Base-by-base conservation (phyloP, 2,113 vertebrate genomes). In the Calonectris borealis region DNA sequence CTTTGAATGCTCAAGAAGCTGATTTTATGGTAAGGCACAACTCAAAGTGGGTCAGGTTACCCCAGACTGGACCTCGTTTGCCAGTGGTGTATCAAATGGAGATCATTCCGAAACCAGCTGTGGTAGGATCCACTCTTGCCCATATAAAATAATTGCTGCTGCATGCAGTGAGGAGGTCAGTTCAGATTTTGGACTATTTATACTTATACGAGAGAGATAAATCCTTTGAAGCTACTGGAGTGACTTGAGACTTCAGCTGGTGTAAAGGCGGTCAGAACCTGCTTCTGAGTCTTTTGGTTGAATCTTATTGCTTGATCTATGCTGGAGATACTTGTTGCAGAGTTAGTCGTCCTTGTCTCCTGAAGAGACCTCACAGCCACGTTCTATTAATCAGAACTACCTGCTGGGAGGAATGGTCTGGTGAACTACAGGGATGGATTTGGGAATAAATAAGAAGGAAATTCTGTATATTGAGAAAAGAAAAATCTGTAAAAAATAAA, bases 261-360 rank as follows among this genome's bases (percentile, higher is more conserved):
- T 46, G 19, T 69, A 84, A 90, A 82, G 49, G 83, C 83, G 31
- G 77, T 79, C 88, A 76, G 80, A 95, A 89, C 31, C 31, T 57
- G 80, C 80, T 90, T 76, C 38, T 54, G 16, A 44, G 88, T 93
- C 34, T 68, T 94, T 75, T n/a, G 57, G 52, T 75, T 94, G 29
- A 83, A 84, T 66, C 49, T 82, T 42, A 77, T 25, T 62, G 52
- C 49, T 95, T 94, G 86, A 76, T 85, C 81, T 85, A 8, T 86
- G 86, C 77, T 80, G 88, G 80, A 93, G 91, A 89, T 80, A 86
- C 49, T 75, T 70, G 85, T 57, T 36, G 31, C 72, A 72, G 93
- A 42, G 80, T 86, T 95, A 95, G 84, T 97, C 86, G 94, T 87
- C 62, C 60, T 49, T 87, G 66, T 66, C 70, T 89, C 94, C 84